Conservation (phyloP, 2,797 vertebrate species). For the Ficedula albicollis region DNA sequence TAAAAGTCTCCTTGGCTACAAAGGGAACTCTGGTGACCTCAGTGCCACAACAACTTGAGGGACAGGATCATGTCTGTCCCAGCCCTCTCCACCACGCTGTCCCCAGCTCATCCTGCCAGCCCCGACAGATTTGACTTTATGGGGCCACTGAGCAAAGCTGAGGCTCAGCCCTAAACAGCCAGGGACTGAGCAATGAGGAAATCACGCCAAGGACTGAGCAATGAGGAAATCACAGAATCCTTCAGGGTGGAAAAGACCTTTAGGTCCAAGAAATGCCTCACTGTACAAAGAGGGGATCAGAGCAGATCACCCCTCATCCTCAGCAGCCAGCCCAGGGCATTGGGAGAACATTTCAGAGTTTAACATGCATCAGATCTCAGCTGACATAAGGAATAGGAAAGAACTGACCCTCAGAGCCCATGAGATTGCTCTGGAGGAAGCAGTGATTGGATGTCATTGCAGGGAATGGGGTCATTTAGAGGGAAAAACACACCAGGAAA, state of each 20-base stretch:
- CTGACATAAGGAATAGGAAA: background rate
- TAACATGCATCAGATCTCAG: background rate
- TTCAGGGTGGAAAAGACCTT: background rate
- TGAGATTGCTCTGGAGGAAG: background rate
- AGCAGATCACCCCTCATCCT: background rate
- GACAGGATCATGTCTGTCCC: rapidly evolving
- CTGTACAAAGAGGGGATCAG: background rate
- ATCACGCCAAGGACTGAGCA: no score
- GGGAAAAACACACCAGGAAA: background rate
- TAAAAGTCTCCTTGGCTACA: background rate
- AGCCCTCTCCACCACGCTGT: background rate
- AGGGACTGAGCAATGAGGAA: no score
- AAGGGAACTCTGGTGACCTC: background rate
- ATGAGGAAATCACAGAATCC: background rate
- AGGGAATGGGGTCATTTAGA: background rate
- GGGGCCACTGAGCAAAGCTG: background rate
- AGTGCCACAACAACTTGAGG: background rate
- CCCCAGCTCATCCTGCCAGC: background rate
- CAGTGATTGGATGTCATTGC: background rate
- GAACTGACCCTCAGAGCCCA: background rate
- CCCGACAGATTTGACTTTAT: background rate
- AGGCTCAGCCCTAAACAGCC: background rate
- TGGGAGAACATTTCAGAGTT: background rate
- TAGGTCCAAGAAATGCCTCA: background rate
- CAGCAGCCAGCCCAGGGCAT: background rate